Evolutionary conservation across 64 coral and sea anemone genomes (phyloP).

Genomic region (Pachyseris speciosa): DNA sequence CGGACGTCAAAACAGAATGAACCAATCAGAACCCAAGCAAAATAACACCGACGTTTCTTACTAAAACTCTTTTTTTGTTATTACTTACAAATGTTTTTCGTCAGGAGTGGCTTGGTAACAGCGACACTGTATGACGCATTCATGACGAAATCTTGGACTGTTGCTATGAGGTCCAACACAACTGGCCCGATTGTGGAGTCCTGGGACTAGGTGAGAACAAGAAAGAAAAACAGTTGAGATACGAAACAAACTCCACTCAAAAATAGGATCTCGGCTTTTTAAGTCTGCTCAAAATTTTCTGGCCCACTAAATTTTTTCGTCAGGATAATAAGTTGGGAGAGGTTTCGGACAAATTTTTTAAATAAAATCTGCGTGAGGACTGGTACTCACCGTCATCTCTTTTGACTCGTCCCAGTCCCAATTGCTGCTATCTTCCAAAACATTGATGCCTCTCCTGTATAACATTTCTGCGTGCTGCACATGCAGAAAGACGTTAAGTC

Average conservation of each 20-base stretch:
- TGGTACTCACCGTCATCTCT: background rate
- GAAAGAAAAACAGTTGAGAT: background rate
- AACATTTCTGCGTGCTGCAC: slow-evolving; percentile 3
- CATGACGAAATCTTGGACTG: background rate
- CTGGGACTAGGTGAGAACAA: background rate
- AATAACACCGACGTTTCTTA: too few relatives aligned
- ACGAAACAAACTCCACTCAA: too few relatives aligned
- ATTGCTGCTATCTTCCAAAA: slow-evolving; percentile 27
- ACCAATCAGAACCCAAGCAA: too few relatives aligned
- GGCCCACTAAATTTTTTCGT: too few relatives aligned
- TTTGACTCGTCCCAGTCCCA: slow-evolving; percentile 49
- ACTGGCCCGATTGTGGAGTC: background rate
- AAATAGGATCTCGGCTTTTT: too few relatives aligned
- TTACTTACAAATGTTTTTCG: slow-evolving; percentile 38
- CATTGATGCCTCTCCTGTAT: slow-evolving; percentile 28
- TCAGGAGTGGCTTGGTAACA: slow-evolving; percentile 15
- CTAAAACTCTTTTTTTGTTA: too few relatives aligned
- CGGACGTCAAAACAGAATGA: too few relatives aligned
- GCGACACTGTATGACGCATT: slow-evolving; percentile 23
- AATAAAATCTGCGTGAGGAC: background rate
- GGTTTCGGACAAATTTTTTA: too few relatives aligned
- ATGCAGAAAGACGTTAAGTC: background rate
- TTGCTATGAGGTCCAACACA: background rate
- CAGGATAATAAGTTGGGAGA: too few relatives aligned
- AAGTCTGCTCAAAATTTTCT: too few relatives aligned